phyloP scores from a whole-genome alignment of 2,888 invertebrate species.

The Ectobius pallidus region DNA sequence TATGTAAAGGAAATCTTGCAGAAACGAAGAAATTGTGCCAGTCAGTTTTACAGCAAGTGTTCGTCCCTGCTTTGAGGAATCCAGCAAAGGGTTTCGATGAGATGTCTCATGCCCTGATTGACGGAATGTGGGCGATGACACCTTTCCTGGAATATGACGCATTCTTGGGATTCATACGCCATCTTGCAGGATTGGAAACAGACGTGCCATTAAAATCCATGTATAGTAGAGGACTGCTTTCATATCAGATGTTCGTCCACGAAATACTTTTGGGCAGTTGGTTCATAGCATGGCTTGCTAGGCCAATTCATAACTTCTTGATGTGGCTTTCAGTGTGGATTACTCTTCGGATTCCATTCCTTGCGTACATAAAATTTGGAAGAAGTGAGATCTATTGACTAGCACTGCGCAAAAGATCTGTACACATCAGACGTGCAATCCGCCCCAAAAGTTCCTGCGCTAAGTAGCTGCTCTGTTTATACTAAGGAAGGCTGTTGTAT shows the following conservation, averaged over 20 bases:
- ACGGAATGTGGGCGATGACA: slow-evolving; percentile 73
- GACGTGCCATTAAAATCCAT: slow-evolving; percentile 42
- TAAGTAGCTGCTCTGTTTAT: too few relatives aligned
- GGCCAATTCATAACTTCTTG: slow-evolving; percentile 66
- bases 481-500: too few relatives aligned
- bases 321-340: slow-evolving; percentile 65
- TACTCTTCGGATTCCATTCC: slow-evolving; percentile 70
- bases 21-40: slow-evolving; percentile 67
- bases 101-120: slow-evolving; percentile 67
- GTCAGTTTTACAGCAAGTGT: slow-evolving; percentile 63
- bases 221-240: slow-evolving; percentile 52
- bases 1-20: slow-evolving; percentile 47
- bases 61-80: slow-evolving; percentile 64
- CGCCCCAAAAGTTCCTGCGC: background rate
- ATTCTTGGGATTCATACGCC: slow-evolving; percentile 62
- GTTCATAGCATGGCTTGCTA: slow-evolving; percentile 57
- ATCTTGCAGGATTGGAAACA: slow-evolving; percentile 61
- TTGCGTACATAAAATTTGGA: slow-evolving; percentile 72
- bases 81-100: slow-evolving; percentile 67
- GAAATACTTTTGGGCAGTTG: slow-evolving; percentile 48
- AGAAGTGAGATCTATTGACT: background rate
- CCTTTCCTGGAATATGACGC: slow-evolving; percentile 65
- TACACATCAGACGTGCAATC: background rate
- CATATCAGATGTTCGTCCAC: slow-evolving; percentile 52
- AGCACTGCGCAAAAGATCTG: background rate